These are phyloP conservation scores for Sinodicranocentrus sp. DNA, from an alignment of 2,888 invertebrate species.

Conservation along the genomic window DNA sequence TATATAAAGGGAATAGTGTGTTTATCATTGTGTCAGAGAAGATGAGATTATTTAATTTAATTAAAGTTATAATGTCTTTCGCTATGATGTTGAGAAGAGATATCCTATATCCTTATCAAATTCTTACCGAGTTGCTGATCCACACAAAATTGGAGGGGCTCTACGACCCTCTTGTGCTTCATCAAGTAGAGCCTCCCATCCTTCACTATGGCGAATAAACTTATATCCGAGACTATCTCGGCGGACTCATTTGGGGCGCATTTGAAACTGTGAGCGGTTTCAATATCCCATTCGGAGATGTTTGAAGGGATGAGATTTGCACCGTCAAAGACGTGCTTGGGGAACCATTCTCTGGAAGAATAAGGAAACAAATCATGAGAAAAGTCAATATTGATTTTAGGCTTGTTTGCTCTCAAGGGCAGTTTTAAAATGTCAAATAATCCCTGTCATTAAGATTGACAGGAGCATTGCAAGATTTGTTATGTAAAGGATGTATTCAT, in stretches of 20 bases:
- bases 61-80: too few species aligned
- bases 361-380: constrained; percentile 21
- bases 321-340: constrained; percentile 68
- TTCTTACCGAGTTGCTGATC: constrained; percentile 74
- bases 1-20: too few species aligned
- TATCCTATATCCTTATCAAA: too few species aligned
- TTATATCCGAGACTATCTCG: constrained; percentile 72
- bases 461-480: too few species aligned
- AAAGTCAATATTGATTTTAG: too few species aligned
- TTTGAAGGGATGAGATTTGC: constrained; percentile 61
- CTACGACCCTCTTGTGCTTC: constrained; percentile 65
- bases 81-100: too few species aligned
- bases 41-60: not conserved
- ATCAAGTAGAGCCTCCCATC: constrained; percentile 73
- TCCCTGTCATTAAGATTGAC: not conserved
- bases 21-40: too few species aligned
- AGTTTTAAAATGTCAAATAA: too few species aligned
- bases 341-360: constrained; percentile 73
- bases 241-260: constrained; percentile 68
- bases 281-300: constrained; percentile 72
- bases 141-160: constrained; percentile 73
- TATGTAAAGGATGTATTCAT: too few species aligned
- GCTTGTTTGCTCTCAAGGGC: too few species aligned
- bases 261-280: constrained; percentile 54
- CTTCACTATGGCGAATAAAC: constrained; percentile 66